A percentile compares a stretch with the other conserved stretches of the same genome.
phyloP scores from a whole-genome alignment of 2,113 vertebrate species.

The Tinamus guttatus region DNA sequence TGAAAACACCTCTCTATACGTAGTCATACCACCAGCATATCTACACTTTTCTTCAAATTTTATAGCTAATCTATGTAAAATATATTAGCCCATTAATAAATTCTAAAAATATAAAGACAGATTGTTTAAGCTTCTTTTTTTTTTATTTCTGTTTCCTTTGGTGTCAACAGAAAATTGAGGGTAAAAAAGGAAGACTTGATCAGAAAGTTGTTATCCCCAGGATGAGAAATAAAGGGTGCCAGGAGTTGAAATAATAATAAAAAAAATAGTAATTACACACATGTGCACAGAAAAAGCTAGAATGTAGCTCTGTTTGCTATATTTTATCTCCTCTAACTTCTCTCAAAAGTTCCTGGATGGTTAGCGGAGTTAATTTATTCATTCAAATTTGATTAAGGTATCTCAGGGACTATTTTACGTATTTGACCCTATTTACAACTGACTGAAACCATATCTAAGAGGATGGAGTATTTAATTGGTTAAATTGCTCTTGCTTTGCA shows the following conservation, averaged over 20 bases:
- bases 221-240: background rate
- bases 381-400: background rate
- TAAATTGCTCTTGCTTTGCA: conserved; percentile 80
- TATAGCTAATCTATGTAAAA: background rate
- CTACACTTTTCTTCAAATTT: background rate
- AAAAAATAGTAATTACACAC: background rate
- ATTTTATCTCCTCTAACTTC: conserved; percentile 27
- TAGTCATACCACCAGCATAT: background rate
- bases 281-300: background rate
- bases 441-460: conserved; percentile 28
- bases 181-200: background rate
- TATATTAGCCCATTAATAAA: background rate
- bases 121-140: background rate
- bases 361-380: conserved; percentile 13
- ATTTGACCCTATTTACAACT: background rate
- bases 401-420: conserved; percentile 8
- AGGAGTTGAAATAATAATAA: background rate
- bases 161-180: background rate
- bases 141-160: background rate
- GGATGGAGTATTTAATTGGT: conserved; percentile 75
- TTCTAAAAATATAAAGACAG: background rate
- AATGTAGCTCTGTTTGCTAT: rapidly evolving
- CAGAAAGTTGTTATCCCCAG: background rate
- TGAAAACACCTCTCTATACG: background rate
- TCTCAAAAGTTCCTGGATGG: background rate